phyloP scores from a whole-genome alignment of 2,797 vertebrate species.

The Enteromius afrohamiltoni region DNA sequence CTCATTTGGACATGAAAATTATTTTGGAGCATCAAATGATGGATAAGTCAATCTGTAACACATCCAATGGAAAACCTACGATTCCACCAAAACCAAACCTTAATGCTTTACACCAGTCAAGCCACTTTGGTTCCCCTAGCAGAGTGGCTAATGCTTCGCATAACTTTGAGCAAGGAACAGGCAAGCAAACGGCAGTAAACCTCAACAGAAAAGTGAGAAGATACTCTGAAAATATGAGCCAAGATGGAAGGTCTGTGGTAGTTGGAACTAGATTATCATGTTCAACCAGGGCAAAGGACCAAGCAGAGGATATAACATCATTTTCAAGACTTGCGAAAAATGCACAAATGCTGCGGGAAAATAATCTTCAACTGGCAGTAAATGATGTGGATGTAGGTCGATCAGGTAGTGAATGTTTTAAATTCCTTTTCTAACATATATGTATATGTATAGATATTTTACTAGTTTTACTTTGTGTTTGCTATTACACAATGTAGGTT shows the following conservation, averaged over 20 bases:
- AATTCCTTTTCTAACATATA: background rate
- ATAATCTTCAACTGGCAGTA: background rate
- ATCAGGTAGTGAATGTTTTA: constrained; percentile 34
- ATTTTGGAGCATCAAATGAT: constrained; percentile 22
- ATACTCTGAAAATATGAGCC: background rate
- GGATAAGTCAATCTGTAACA: constrained; percentile 31
- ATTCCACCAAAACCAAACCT: constrained; percentile 52
- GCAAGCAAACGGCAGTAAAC: background rate
- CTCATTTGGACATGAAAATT: constrained; percentile 3
- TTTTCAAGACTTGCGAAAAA: background rate
- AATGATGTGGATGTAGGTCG: constrained; percentile 15
- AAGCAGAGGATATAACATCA: background rate
- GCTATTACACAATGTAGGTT: background rate
- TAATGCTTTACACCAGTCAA: constrained; percentile 3
- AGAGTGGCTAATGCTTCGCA: constrained; percentile 8
- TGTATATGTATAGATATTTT: background rate
- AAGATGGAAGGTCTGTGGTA: background rate
- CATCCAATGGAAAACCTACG: constrained; percentile 40
- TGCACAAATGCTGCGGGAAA: background rate
- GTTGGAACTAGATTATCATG: background rate
- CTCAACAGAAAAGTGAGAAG: background rate
- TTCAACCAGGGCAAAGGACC: background rate
- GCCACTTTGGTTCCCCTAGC: background rate
- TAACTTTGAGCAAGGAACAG: constrained; percentile 12
- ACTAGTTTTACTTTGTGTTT: background rate